Percentiles rank a stretch among this genome's conserved stretches.
Evolutionary conservation across 2,797 vertebrate species (phyloP).

Genomic region (Ctenopoma kingsleyae): DNA sequence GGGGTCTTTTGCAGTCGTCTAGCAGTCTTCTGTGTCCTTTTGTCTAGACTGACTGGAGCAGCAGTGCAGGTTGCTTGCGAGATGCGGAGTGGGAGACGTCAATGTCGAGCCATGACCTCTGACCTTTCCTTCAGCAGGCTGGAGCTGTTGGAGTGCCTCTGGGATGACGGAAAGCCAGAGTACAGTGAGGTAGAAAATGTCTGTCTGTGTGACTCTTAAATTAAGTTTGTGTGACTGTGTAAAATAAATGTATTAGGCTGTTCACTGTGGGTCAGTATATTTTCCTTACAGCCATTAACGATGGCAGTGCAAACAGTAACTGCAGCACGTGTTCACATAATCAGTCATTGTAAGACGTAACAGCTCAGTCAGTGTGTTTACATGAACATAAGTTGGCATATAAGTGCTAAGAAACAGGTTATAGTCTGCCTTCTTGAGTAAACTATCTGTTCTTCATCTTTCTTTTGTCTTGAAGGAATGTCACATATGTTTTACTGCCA

Average conservation of each 20-base stretch:
- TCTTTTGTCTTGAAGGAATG: neutral
- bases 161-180: slow-evolving; percentile 81
- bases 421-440: too few relatives aligned
- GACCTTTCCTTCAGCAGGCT: slow-evolving; percentile 91
- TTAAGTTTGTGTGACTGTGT: slow-evolving; percentile 1
- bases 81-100: slow-evolving; percentile 83
- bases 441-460: neutral
- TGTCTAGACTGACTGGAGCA: slow-evolving; percentile 86
- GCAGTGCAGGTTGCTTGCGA: slow-evolving; percentile 90
- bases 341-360: neutral
- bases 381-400: too few relatives aligned
- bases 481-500: neutral
- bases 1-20: neutral
- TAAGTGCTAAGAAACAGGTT: too few relatives aligned
- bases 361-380: too few relatives aligned
- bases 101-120: slow-evolving; percentile 77
- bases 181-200: slow-evolving; percentile 88
- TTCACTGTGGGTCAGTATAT: neutral
- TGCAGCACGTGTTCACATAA: neutral
- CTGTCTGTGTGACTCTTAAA: slow-evolving; percentile 12
- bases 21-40: neutral
- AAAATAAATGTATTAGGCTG: too few relatives aligned
- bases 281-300: neutral
- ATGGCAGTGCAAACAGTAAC: neutral
- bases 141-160: slow-evolving; percentile 92